Percentiles rank a stretch among this genome's conserved stretches.
These are phyloP conservation scores for Hymenopus coronatus DNA, from an alignment of 2,888 invertebrate genomes.

Conservation along the genomic window DNA sequence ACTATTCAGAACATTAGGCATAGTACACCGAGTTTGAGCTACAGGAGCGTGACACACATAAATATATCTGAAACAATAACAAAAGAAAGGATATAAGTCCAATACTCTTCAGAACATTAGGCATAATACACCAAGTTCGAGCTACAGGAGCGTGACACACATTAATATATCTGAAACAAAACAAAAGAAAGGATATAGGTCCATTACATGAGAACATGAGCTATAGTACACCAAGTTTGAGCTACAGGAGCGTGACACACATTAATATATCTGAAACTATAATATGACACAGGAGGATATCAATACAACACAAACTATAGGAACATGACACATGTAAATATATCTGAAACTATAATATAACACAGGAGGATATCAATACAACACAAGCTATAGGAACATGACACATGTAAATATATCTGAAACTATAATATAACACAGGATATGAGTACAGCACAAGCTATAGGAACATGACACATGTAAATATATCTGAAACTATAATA, in stretches of 20 bases:
- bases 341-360: too few relatives aligned
- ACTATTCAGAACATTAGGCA: slow-evolving; percentile 72
- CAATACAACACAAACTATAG: slow-evolving; percentile 71
- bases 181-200: slow-evolving; percentile 67
- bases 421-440: slow-evolving; percentile 57
- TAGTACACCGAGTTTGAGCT: slow-evolving; percentile 73
- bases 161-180: slow-evolving; percentile 69
- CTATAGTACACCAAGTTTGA: slow-evolving; percentile 69
- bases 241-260: slow-evolving; percentile 91
- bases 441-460: slow-evolving; percentile 78
- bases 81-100: not conserved
- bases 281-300: too few relatives aligned
- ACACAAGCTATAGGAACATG: slow-evolving; percentile 85
- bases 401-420: slow-evolving; percentile 72
- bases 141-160: slow-evolving; percentile 70
- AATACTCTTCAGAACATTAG: slow-evolving; percentile 55
- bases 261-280: slow-evolving; percentile 68
- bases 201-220: slow-evolving; percentile 73
- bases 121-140: slow-evolving; percentile 69
- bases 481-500: slow-evolving; percentile 60
- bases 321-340: slow-evolving; percentile 70
- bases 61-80: slow-evolving; percentile 60
- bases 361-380: slow-evolving; percentile 68
- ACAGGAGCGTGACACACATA: slow-evolving; percentile 91
- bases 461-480: slow-evolving; percentile 89